phyloP scores from a whole-genome alignment of 2,113 vertebrate species.

The Nesoenas mayeri region DNA sequence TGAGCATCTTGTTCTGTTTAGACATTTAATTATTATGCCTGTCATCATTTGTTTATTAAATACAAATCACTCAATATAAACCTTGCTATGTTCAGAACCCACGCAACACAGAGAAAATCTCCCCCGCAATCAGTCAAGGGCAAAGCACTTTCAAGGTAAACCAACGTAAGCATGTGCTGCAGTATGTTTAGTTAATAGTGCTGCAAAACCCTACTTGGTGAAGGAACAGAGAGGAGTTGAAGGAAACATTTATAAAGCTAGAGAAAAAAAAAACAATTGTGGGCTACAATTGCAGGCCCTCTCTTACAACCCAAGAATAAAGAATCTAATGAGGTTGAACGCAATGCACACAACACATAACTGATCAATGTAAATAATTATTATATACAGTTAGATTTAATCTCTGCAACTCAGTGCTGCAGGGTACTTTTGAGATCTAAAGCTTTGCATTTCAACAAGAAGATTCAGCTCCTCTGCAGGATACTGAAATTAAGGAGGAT shows the following conservation, averaged over 20 bases:
- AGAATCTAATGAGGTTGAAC: neutral
- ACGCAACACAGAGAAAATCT: slow-evolving; percentile 19
- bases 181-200: neutral
- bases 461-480: neutral
- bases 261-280: neutral
- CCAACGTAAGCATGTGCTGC: neutral
- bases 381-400: neutral
- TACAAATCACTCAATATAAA: slow-evolving; percentile 50
- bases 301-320: neutral
- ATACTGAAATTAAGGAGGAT: neutral
- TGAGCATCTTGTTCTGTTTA: slow-evolving; percentile 48
- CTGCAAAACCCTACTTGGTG: neutral
- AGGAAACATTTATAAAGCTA: neutral
- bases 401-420: neutral
- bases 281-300: neutral
- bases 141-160: slow-evolving; percentile 48
- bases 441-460: neutral
- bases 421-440: neutral
- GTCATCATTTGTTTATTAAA: slow-evolving; percentile 59
- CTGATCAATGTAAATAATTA: neutral
- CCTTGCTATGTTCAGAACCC: slow-evolving; percentile 40
- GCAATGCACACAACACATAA: neutral
- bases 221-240: neutral
- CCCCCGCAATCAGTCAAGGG: slow-evolving; percentile 7
- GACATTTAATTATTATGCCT: slow-evolving; percentile 49